Base-by-base conservation (phyloP, 2,113 vertebrate species). In the Lophius piscatorius region DNA sequence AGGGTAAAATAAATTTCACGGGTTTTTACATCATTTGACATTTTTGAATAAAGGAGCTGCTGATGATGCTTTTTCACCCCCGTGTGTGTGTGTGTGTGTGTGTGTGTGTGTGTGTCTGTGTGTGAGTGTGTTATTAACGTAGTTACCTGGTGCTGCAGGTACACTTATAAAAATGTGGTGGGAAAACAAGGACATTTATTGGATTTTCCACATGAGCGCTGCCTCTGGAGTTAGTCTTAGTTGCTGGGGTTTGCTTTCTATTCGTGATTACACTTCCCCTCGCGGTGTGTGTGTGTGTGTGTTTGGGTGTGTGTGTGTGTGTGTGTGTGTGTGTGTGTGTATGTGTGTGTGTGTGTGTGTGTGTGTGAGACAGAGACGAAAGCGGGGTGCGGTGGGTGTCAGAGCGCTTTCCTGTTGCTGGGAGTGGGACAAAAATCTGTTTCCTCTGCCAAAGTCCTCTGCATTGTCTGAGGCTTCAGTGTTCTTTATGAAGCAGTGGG, bases 391-490 rank as follows among this genome's bases (percentile, higher is more conserved):
- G 78, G 79, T 77, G 77, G 78, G 76, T 73, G 69, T 83, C 78
- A 60, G 81, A 76, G 74, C 65, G 14, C 78, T 82, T 87, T 91
- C 89, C 88, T 91, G 90, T 87, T 81, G 85, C 76, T 81, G 87
- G 88, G 87, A 87, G 82, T 83, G 81, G 88, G 84, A 86, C 82
- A 83, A 83, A 87, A 81, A 84, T 83, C 81, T 75, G 85, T 80
- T 87, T 91, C 87, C 86, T 88, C 69, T 85, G 70, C 71, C 59
- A 75, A 84, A 88, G 82, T 72, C 76, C 60, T 51, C 63, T 23
- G 49, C 70, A 87, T 87, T 89, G 88, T 87, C 81, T 23, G 74
- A 50, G 61, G 74, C 76, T 76, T 80, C 65, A 70, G 70, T 80
- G 84, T 72, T 58, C 64, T 78, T 82, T 31, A 77, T 70, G 59